phyloP scores from a whole-genome alignment of 64 coral and sea anemone genomes.

The Dendrophyllia cribrosa region DNA sequence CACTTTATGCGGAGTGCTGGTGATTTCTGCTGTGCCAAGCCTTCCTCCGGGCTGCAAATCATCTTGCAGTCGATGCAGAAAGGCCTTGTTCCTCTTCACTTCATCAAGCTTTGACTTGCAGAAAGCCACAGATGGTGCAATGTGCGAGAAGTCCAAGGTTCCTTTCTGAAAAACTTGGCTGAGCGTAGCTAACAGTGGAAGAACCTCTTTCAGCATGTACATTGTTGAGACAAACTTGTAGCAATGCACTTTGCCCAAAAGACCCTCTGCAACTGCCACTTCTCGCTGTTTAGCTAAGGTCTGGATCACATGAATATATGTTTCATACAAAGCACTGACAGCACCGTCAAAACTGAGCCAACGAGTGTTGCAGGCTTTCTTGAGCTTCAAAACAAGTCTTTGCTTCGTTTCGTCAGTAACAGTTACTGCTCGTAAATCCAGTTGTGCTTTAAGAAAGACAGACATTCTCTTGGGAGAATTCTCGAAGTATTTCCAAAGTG shows the following conservation, averaged over 20 bases:
- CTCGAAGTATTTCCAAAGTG: background rate
- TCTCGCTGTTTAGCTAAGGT: background rate
- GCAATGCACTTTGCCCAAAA: conserved; percentile 3
- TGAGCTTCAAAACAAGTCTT: background rate
- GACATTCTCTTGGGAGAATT: background rate
- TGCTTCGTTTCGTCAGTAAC: background rate
- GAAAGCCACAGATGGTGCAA: background rate
- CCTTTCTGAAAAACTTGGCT: conserved; percentile 3
- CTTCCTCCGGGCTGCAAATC: background rate
- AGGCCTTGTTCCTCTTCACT: background rate
- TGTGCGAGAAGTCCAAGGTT: background rate
- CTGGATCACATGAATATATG: background rate
- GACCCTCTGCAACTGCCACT: conserved; percentile 47
- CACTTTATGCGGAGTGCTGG: background rate
- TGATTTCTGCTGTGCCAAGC: conserved; percentile 7
- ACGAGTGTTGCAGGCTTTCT: background rate
- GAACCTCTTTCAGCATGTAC: background rate
- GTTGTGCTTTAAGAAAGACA: conserved; percentile 12
- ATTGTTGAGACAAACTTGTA: conserved; percentile 32
- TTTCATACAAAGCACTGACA: conserved; percentile 17
- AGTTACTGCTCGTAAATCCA: conserved; percentile 21
- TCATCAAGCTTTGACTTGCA: conserved; percentile 4
- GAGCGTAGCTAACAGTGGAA: background rate
- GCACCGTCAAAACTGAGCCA: conserved; percentile 3
- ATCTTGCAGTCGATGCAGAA: background rate